phyloP scores from a whole-genome alignment of 1,140 invertebrate species.

The Drosophila pandora region DNA sequence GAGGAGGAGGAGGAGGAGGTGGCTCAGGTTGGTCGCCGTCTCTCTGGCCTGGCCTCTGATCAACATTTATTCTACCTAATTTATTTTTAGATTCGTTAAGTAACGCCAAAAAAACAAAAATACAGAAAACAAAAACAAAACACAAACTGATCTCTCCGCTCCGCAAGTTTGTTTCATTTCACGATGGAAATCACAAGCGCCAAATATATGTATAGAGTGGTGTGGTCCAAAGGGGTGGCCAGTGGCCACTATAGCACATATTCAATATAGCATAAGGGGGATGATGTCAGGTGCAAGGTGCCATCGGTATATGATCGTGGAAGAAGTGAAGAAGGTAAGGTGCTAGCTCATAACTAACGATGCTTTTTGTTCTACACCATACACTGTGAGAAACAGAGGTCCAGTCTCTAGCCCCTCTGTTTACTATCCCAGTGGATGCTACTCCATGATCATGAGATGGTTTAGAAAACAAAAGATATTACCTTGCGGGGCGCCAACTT shows the following conservation, averaged over 20 bases:
- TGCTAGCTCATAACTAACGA: constrained; percentile 23
- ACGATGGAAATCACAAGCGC: constrained; percentile 20
- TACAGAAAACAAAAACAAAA: neutral
- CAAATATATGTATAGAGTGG: neutral
- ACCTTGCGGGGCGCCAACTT: constrained; percentile 73
- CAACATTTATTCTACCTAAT: constrained; percentile 55
- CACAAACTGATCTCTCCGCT: constrained; percentile 30
- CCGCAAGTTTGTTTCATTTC: constrained; percentile 35
- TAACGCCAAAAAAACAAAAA: constrained; percentile 36
- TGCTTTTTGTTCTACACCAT: constrained; percentile 7
- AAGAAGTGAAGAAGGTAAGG: constrained; percentile 8
- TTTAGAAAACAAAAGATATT: constrained; percentile 29
- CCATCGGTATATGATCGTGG: neutral
- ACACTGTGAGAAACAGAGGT: neutral
- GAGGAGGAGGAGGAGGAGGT: neutral
- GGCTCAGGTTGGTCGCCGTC: constrained; percentile 44
- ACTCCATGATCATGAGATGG: neutral
- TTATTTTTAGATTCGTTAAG: constrained; percentile 72
- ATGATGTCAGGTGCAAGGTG: constrained; percentile 16
- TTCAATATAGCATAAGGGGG: neutral
- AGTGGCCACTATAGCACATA: neutral
- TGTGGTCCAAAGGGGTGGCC: neutral
- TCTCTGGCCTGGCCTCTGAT: constrained; percentile 41
- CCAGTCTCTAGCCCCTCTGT: neutral
- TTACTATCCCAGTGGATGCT: neutral